Conservation (phyloP, 2,888 invertebrate species). For the Idaea aversata region DNA sequence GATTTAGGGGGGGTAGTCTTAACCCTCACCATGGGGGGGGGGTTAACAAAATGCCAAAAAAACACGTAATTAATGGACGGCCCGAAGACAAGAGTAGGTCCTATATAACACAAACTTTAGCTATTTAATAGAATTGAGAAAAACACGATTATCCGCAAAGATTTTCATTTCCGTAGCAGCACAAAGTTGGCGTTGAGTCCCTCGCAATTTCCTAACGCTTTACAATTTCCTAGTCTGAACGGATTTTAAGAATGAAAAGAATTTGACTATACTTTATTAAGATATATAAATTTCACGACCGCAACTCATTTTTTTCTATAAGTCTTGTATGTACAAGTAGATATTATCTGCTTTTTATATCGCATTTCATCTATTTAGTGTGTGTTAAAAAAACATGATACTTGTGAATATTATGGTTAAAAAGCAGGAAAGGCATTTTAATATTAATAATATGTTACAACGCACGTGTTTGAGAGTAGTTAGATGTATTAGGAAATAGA, state of each 20-base stretch:
- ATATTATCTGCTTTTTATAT: neutral
- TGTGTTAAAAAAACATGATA: neutral
- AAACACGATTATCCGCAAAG: conserved; percentile 26
- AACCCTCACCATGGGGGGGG: no score
- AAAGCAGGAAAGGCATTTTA: neutral
- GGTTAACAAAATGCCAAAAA: no score
- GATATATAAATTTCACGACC: no score
- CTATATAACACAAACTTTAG: conserved; percentile 8
- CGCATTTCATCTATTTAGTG: neutral
- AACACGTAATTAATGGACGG: neutral
- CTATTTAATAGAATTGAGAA: neutral
- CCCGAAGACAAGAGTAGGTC: neutral
- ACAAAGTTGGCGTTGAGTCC: conserved; percentile 18
- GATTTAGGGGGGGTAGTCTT: no score
- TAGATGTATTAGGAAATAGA: neutral
- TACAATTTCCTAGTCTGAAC: conserved; percentile 21
- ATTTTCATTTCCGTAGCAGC: conserved; percentile 34
- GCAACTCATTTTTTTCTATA: no score
- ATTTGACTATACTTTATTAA: conserved; percentile 6
- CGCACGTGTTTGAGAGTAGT: neutral
- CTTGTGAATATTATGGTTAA: neutral
- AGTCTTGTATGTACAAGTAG: neutral
- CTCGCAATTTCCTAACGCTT: conserved; percentile 31
- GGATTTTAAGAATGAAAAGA: conserved; percentile 19
- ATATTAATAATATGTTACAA: neutral